Evolutionary conservation across 2,797 vertebrate genomes (phyloP).

Genomic region (Dicrostonyx torquatus): DNA sequence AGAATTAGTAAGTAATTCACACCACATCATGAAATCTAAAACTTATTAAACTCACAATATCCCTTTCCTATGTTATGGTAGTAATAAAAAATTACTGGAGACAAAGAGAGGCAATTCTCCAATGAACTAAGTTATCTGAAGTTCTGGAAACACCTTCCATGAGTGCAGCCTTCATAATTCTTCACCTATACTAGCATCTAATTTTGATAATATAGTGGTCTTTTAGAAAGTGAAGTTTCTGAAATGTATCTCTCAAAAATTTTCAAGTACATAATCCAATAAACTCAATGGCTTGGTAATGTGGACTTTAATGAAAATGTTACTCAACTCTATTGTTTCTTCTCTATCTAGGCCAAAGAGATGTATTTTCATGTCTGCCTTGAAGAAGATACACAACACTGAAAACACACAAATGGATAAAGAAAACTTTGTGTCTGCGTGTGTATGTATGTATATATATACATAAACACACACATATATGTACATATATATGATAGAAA

Average conservation of each 20-base stretch:
- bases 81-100: background rate
- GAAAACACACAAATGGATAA: background rate
- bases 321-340: background rate
- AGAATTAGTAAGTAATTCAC: background rate
- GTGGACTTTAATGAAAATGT: background rate
- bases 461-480: too few species aligned
- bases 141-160: background rate
- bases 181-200: background rate
- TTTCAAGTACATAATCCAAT: background rate
- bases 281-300: background rate
- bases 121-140: background rate
- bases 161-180: background rate
- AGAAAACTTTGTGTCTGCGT: too few species aligned
- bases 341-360: background rate
- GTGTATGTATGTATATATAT: too few species aligned
- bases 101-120: background rate
- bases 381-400: background rate
- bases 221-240: background rate
- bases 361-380: background rate
- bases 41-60: background rate
- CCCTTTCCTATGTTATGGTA: background rate
- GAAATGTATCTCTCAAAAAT: background rate
- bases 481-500: background rate
- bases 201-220: background rate
- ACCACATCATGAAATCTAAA: background rate